Base-by-base conservation (phyloP, 1,140 invertebrate genomes). In the Elymnias hypermnestra region DNA sequence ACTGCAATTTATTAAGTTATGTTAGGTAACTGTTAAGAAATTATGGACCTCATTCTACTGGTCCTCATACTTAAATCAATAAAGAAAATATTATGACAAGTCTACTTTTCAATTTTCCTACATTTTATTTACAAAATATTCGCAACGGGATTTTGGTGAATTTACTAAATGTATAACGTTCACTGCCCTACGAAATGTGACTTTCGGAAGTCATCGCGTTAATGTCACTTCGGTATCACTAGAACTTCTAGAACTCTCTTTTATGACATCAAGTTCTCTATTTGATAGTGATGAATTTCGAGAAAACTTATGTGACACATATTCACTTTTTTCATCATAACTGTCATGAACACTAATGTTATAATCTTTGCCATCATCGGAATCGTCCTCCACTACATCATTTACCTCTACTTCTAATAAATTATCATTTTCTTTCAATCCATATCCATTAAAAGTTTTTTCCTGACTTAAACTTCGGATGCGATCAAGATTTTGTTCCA, bases 211-310 rank as follows among this genome's bases (percentile, higher is more conserved):
- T 87, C 78, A 87, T 86, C 83, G 79, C 9, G 83, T 85, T 29
- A 86, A 75, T 26, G 83, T 84, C 52, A 86, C 70, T 79, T 87
- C 84, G 15, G 81, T 86, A 57, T 87, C 84, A 72, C 86, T 87
- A 5, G 86, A 87, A 57, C 86, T 87, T 55, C 81, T 73, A 9
- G 86, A 87, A 53, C 84, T 87, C 54, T 87, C 86, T 64, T 83
- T 87, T 33, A 87, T 87, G 7, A 87, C 83, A 47, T 87, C 86
- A 23, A 87, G 65, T 61, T 87, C 86, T 57, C 84, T 75, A 57
- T 83, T 85, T 25, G 84, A 83, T 26, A 84, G 43, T 7, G 83
- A 84, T 4, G 86, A 86, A 46, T 72, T 72, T 45, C 81, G 70
- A 17, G 79, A 87, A 72, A 82, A 86, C 33, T 87, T 87, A 61